Conservation (phyloP, 2,797 vertebrate species). For the Fringilla coelebs region DNA sequence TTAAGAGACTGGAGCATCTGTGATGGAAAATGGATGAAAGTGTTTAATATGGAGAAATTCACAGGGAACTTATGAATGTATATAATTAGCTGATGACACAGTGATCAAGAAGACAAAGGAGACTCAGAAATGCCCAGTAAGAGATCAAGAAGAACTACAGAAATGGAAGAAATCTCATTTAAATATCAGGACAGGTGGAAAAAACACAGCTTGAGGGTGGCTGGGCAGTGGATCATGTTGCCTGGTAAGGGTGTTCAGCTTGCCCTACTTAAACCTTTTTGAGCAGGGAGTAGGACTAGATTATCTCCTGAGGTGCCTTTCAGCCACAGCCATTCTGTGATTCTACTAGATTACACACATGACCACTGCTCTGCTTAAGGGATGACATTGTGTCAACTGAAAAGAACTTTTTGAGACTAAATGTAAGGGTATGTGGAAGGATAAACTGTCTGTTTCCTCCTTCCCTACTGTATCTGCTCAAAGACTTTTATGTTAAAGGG, state of each 20-base stretch:
- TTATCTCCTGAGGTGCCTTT: neutral
- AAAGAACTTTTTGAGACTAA: neutral
- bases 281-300: neutral
- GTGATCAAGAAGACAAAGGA: neutral
- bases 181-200: accelerated
- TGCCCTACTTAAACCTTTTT: neutral
- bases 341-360: neutral
- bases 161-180: neutral
- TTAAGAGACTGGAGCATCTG: neutral
- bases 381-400: neutral
- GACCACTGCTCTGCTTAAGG: neutral
- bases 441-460: neutral
- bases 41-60: neutral
- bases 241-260: neutral
- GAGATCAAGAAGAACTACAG: neutral
- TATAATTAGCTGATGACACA: neutral
- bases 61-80: neutral
- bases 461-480: neutral
- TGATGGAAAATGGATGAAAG: neutral
- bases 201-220: neutral
- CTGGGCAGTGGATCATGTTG: neutral
- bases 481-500: neutral
- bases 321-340: neutral
- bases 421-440: neutral
- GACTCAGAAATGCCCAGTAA: neutral